Evolutionary conservation across 2,797 vertebrate genomes (phyloP).

Genomic region (Hipposideros larvatus): DNA sequence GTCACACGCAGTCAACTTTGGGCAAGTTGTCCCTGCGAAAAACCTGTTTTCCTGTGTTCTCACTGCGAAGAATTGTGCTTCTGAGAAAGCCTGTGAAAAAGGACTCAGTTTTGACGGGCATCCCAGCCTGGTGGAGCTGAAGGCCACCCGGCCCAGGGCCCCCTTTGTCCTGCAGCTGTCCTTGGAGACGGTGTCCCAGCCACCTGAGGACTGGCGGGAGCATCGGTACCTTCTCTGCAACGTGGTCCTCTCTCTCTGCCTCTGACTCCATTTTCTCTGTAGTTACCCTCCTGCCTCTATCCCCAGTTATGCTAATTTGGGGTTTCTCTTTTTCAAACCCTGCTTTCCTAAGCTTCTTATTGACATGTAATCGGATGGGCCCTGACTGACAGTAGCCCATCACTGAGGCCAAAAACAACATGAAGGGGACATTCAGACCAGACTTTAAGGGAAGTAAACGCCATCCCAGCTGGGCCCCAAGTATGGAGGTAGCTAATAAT

Average conservation of each 20-base stretch:
- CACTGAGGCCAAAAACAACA: not conserved
- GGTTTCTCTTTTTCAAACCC: not conserved
- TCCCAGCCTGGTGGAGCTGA: not conserved
- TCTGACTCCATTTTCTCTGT: not conserved
- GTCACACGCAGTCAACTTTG: slow-evolving; percentile 42
- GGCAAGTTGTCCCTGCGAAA: not conserved
- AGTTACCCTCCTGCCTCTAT: not conserved
- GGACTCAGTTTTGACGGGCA: no score
- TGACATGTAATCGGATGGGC: not conserved
- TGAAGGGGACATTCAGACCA: not conserved
- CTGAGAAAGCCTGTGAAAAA: fast-evolving
- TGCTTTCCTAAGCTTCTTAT: not conserved
- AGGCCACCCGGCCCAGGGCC: not conserved
- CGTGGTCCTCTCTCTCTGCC: not conserved
- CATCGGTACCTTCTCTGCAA: not conserved
- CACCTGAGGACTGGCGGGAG: not conserved
- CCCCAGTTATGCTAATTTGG: not conserved
- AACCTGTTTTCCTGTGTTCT: no score
- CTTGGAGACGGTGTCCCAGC: not conserved
- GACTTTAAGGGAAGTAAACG: not conserved
- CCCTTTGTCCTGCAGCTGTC: not conserved
- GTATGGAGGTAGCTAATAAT: not conserved
- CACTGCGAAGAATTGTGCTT: not conserved
- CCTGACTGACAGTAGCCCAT: not conserved
- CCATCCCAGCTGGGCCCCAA: not conserved